Percentiles rank a stretch among this genome's conserved stretches.
These are phyloP conservation scores for Eupithecia inturbata DNA, from an alignment of 2,888 invertebrate species.

Conservation along the genomic window DNA sequence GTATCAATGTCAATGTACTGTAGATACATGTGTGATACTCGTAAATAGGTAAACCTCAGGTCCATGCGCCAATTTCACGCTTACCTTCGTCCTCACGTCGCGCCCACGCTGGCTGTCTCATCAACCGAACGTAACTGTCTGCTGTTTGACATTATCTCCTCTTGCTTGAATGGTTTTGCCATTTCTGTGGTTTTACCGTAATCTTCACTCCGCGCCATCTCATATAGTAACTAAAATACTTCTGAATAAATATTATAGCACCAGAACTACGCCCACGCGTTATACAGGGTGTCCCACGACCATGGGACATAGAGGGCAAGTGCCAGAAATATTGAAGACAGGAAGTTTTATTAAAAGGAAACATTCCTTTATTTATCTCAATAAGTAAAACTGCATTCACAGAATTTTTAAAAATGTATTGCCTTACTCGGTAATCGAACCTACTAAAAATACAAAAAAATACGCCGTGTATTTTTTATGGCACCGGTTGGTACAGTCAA, in stretches of 20 bases:
- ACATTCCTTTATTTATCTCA: too few relatives aligned
- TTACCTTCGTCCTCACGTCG: not conserved
- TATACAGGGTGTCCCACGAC: too few relatives aligned
- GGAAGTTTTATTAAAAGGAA: too few relatives aligned
- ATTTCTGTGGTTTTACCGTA: conserved; percentile 1
- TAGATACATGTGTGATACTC: not conserved
- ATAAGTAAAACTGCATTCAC: too few relatives aligned
- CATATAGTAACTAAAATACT: not conserved
- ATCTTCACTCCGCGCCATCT: not conserved
- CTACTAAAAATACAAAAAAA: too few relatives aligned
- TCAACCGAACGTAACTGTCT: not conserved
- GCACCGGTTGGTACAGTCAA: too few relatives aligned
- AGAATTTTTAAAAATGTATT: too few relatives aligned
- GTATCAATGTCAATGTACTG: not conserved
- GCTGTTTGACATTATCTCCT: not conserved
- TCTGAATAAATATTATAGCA: not conserved
- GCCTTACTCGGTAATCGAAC: too few relatives aligned
- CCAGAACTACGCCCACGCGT: too few relatives aligned
- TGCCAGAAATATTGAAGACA: too few relatives aligned
- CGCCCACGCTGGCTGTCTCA: not conserved
- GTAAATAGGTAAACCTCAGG: not conserved
- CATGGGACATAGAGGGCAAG: too few relatives aligned
- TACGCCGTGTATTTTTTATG: too few relatives aligned
- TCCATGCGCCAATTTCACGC: not conserved
- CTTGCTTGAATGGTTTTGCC: not conserved